Conservation (phyloP, 2,888 invertebrate species). For the Diloba caeruleocephala region DNA sequence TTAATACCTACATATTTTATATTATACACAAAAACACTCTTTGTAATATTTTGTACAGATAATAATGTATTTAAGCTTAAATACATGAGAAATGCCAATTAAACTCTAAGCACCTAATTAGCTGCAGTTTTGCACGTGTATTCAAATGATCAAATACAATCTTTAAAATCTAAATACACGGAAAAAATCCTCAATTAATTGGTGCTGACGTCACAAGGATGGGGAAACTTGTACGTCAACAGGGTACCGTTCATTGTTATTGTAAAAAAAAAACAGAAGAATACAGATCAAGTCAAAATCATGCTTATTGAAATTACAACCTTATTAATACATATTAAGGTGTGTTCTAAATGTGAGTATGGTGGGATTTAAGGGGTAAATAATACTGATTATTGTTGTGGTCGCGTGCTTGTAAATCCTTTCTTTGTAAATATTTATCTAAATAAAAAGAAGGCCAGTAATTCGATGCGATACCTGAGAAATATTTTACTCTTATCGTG, state of each 20-base stretch:
- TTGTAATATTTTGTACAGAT: no score
- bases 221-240: slow-evolving; percentile 11
- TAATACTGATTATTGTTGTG: slow-evolving; percentile 11
- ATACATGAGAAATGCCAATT: slow-evolving; percentile 12
- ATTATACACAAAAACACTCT: no score
- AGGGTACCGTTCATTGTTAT: slow-evolving; percentile 18
- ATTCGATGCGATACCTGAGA: slow-evolving; percentile 32
- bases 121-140: slow-evolving; percentile 26
- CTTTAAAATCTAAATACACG: slow-evolving; percentile 55
- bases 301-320: slow-evolving; percentile 2
- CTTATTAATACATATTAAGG: accelerated
- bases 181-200: slow-evolving; percentile 69
- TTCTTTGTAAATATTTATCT: slow-evolving; percentile 43
- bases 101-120: slow-evolving; percentile 41
- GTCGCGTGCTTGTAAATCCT: slow-evolving; percentile 50
- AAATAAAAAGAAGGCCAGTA: slow-evolving; percentile 32
- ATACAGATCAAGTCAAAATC: slow-evolving; percentile 3
- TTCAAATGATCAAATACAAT: slow-evolving; percentile 41
- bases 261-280: slow-evolving; percentile 31
- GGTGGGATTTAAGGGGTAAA: background rate
- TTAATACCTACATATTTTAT: no score
- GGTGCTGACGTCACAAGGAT: slow-evolving; percentile 45
- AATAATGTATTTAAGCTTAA: no score
- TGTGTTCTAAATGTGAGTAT: background rate
- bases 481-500: background rate